Percentiles rank a stretch among this genome's conserved stretches.
Conservation (phyloP, 2,888 invertebrate genomes). For the Cephonodes hylas region DNA sequence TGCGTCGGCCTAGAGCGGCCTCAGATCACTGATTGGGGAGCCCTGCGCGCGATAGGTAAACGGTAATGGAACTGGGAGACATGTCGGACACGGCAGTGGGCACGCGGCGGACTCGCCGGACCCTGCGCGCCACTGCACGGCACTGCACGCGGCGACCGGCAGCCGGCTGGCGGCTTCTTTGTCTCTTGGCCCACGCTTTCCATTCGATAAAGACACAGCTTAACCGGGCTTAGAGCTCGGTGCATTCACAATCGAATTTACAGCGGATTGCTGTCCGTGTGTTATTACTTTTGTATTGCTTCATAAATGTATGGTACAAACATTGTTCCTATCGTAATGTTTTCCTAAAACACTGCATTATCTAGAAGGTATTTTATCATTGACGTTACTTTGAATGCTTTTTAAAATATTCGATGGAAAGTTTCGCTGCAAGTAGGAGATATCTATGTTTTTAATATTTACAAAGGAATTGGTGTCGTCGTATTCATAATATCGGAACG, state of each 20-base stretch:
- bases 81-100: constrained; percentile 38
- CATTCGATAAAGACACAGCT: constrained; percentile 45
- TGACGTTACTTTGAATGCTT: neutral
- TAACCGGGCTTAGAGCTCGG: constrained; percentile 41
- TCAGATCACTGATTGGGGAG: constrained; percentile 73
- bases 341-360: neutral
- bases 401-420: neutral
- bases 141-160: constrained; percentile 20
- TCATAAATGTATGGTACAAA: constrained; percentile 27
- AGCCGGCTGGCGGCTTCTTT: constrained; percentile 47
- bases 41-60: constrained; percentile 55
- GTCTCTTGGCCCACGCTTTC: constrained; percentile 51
- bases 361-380: neutral
- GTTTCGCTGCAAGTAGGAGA: neutral
- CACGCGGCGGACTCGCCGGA: constrained; percentile 22
- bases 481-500: neutral
- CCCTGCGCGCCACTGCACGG: constrained; percentile 16
- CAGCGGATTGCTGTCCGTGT: constrained; percentile 51
- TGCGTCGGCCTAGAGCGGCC: constrained; percentile 78
- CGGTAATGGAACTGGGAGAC: constrained; percentile 47
- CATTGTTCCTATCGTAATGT: neutral
- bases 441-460: neutral
- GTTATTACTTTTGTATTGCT: constrained; percentile 36
- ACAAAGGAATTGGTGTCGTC: neutral
- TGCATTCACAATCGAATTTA: constrained; percentile 64